Evolutionary conservation across 2,113 vertebrate genomes (phyloP).

Genomic region (Mola mola): DNA sequence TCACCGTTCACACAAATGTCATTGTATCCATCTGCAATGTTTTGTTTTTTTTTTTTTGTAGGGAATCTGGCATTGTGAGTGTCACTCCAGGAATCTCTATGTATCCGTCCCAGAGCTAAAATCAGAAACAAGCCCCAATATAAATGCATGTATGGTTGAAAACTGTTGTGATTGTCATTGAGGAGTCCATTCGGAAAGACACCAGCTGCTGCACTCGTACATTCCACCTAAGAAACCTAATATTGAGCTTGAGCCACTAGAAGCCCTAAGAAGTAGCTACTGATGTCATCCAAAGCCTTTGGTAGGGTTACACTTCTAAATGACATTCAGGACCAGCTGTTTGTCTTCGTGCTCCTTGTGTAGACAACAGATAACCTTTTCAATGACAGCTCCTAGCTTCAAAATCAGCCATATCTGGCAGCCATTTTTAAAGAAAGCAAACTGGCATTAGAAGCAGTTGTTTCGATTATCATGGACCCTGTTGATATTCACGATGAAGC

Average conservation of each 20-base stretch:
- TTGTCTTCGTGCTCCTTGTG: conserved; percentile 55
- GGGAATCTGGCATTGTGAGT: neutral
- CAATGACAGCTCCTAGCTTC: conserved; percentile 51
- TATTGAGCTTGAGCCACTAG: conserved; percentile 48
- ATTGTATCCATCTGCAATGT: no score
- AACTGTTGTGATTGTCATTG: conserved; percentile 29
- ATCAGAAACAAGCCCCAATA: conserved; percentile 8
- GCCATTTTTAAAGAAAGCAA: conserved; percentile 61
- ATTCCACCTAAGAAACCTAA: conserved; percentile 70
- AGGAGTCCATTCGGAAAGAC: conserved; percentile 8
- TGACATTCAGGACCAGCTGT: conserved; percentile 70
- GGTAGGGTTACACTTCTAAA: conserved; percentile 57
- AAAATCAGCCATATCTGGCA: conserved; percentile 55
- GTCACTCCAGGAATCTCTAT: neutral
- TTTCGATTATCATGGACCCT: conserved; percentile 15
- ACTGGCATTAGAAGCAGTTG: conserved; percentile 34
- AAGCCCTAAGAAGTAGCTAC: conserved; percentile 58
- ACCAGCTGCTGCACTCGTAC: conserved; percentile 58
- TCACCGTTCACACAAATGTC: no score
- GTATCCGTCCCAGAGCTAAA: conserved; percentile 5
- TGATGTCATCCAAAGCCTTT: conserved; percentile 73
- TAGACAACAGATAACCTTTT: conserved; percentile 62
- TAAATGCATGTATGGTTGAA: conserved; percentile 21
- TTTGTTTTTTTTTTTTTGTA: neutral
- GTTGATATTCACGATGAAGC: conserved; percentile 15